Evolutionary conservation across 2,888 invertebrate genomes (phyloP).

Genomic region (Corythucha ciliata): DNA sequence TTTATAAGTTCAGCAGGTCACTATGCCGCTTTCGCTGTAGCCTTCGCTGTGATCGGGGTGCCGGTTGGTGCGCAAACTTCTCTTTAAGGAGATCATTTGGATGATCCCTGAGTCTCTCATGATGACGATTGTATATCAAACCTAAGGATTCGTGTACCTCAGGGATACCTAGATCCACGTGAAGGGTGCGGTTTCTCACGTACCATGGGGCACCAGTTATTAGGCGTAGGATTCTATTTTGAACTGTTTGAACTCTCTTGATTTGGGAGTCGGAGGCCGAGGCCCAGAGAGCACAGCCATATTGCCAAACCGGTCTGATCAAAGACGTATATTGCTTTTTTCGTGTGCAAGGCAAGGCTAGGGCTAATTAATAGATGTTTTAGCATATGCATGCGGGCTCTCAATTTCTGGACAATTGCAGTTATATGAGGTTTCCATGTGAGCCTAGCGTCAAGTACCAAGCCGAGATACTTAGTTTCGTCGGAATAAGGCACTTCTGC

Average conservation of each 20-base stretch:
- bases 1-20: too few relatives aligned
- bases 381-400: background rate
- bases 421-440: conserved; percentile 6
- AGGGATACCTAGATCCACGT: conserved; percentile 4
- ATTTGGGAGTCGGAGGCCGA: conserved; percentile 16
- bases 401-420: background rate
- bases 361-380: conserved; percentile 10
- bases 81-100: conserved; percentile 2
- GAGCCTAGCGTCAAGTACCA: conserved; percentile 4
- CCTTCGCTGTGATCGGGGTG: too few relatives aligned
- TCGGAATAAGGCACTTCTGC: background rate
- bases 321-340: too few relatives aligned
- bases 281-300: conserved; percentile 8
- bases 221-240: conserved; percentile 10
- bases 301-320: conserved; percentile 13
- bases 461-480: background rate
- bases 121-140: background rate
- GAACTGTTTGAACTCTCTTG: conserved; percentile 14
- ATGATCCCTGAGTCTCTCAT: background rate
- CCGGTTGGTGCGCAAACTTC: background rate
- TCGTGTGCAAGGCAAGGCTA: background rate
- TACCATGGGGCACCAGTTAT: conserved; percentile 12
- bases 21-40: too few relatives aligned
- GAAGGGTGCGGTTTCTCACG: background rate
- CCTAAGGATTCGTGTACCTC: background rate